phyloP scores from a whole-genome alignment of 2,888 invertebrate species.

The Ceratothoa steindachneri region DNA sequence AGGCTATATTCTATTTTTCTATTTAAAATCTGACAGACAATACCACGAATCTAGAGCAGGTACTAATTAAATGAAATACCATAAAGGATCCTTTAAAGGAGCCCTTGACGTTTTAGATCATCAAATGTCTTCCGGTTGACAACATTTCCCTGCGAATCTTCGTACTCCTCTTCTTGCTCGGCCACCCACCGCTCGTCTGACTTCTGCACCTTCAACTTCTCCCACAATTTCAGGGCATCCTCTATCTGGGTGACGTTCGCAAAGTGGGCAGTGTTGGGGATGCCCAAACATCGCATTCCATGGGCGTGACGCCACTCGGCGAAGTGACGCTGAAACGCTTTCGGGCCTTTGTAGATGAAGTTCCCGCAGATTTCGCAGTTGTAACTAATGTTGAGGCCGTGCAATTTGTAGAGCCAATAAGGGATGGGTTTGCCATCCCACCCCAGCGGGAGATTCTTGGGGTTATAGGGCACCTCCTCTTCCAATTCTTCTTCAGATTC shows the following conservation, averaged over 20 bases:
- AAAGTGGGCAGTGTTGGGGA: conserved; percentile 99
- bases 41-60: too few species aligned
- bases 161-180: conserved; percentile 96
- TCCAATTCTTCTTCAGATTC: conserved; percentile 73
- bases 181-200: conserved; percentile 94
- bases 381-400: conserved; percentile 97
- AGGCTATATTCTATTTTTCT: too few species aligned
- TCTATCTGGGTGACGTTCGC: conserved; percentile 99
- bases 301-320: conserved; percentile 73
- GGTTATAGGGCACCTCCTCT: conserved; percentile 96
- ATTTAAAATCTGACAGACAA: too few species aligned
- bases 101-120: conserved; percentile 95
- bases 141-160: conserved; percentile 97
- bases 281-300: conserved; percentile 97
- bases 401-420: conserved; percentile 98
- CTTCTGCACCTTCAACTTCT: conserved; percentile 91
- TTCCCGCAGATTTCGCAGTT: conserved; percentile 99
- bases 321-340: conserved; percentile 98
- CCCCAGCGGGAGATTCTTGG: conserved; percentile 96
- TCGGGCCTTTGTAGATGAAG: conserved; percentile 93
- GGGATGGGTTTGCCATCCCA: conserved; percentile 95
- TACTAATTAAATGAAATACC: too few species aligned
- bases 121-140: conserved; percentile 97
- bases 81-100: conserved; percentile 61
- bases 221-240: conserved; percentile 95